phyloP scores from a whole-genome alignment of 1,140 invertebrate genomes.

The Hyles vespertilio region DNA sequence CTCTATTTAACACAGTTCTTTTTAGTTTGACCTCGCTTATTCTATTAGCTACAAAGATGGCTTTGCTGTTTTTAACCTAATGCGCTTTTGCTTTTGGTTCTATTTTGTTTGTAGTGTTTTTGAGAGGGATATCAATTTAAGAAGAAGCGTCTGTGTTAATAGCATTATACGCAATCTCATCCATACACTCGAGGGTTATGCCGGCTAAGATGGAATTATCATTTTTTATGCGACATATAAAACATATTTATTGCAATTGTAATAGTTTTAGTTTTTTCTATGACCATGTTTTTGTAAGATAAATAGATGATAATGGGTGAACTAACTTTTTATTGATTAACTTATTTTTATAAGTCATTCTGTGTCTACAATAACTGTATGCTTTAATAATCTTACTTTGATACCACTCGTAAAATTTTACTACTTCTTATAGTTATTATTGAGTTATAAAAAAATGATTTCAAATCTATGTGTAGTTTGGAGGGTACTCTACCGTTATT shows the following conservation, averaged over 20 bases:
- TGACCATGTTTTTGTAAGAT: constrained; percentile 55
- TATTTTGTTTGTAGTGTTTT: constrained; percentile 30
- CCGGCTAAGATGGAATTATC: constrained; percentile 57
- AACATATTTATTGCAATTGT: constrained; percentile 75
- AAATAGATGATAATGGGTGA: constrained; percentile 53
- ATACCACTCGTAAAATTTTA: too few species aligned
- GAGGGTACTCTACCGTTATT: too few species aligned
- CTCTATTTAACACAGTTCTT: constrained; percentile 13
- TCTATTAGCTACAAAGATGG: constrained; percentile 23
- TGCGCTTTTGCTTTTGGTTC: constrained; percentile 20
- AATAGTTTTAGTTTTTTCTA: constrained; percentile 64
- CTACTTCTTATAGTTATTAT: too few species aligned
- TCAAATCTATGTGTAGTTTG: too few species aligned
- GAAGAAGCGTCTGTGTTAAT: constrained; percentile 76
- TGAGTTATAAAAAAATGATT: too few species aligned
- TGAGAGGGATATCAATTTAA: constrained; percentile 71
- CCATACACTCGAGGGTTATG: constrained; percentile 70
- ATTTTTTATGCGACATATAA: constrained; percentile 74
- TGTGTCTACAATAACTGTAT: too few species aligned
- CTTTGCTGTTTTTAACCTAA: constrained; percentile 30
- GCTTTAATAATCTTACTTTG: too few species aligned
- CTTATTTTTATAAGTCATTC: constrained; percentile 5
- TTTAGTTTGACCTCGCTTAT: constrained; percentile 23
- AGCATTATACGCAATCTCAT: constrained; percentile 75
- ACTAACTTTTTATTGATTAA: constrained; percentile 39